A percentile compares a stretch with the other conserved stretches of the same genome.
These are phyloP conservation scores for Pocillopora grandis DNA, from an alignment of 92 coral and sea anemone genomes.

Conservation along the genomic window DNA sequence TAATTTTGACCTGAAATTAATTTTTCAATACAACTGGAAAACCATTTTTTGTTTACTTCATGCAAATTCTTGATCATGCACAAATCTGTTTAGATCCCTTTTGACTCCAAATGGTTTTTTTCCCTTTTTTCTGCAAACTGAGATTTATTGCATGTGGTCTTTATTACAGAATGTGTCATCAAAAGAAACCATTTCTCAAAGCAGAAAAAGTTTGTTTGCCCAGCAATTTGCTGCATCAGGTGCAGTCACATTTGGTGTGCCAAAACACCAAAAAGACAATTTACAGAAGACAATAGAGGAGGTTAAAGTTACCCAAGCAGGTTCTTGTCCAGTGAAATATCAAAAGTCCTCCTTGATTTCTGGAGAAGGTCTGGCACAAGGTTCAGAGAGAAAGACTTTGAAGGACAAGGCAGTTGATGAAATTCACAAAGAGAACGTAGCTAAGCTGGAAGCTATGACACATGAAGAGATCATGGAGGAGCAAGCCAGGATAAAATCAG, in stretches of 20 bases:
- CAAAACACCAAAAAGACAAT: slow-evolving; percentile 9
- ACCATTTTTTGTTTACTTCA: no score
- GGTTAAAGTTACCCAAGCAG: slow-evolving; percentile 18
- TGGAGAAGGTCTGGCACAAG: slow-evolving; percentile 67
- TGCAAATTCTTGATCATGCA: no score
- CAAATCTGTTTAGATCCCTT: no score
- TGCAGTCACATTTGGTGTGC: slow-evolving; percentile 74
- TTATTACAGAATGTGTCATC: not conserved
- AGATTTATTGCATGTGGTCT: not conserved
- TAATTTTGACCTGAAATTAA: no score
- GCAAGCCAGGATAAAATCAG: slow-evolving; percentile 66
- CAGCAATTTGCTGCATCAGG: slow-evolving; percentile 84
- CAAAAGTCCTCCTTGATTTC: slow-evolving; percentile 45
- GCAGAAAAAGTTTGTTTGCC: slow-evolving; percentile 83
- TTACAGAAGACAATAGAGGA: not conserved
- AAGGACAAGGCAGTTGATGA: slow-evolving; percentile 57
- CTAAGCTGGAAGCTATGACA: slow-evolving; percentile 73
- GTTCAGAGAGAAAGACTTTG: slow-evolving; percentile 14
- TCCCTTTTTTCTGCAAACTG: not conserved
- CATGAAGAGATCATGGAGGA: slow-evolving; percentile 82
- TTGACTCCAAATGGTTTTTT: no score
- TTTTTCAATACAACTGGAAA: no score
- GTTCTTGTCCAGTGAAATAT: slow-evolving; percentile 11
- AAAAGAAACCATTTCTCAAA: not conserved
- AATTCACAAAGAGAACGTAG: slow-evolving; percentile 83